Conservation (phyloP, 2,888 invertebrate genomes). For the Diaprepes abbreviatus region DNA sequence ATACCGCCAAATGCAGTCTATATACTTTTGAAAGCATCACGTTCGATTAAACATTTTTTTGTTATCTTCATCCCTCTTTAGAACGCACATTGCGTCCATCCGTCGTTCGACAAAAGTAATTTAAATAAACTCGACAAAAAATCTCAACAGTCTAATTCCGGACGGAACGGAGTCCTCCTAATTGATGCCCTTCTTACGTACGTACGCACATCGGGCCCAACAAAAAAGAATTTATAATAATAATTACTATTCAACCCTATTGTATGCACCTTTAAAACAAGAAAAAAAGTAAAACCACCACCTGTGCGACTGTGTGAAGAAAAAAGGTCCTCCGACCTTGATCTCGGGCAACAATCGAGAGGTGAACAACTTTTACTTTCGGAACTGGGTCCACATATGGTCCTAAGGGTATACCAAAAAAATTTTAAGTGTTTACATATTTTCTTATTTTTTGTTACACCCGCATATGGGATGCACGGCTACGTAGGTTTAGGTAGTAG, state of each 20-base stretch:
- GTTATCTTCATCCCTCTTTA: conserved; percentile 31
- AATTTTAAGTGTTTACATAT: conserved; percentile 40
- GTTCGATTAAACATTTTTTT: conserved; percentile 43
- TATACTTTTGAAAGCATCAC: conserved; percentile 38
- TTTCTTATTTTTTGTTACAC: conserved; percentile 37
- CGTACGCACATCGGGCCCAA: conserved; percentile 31
- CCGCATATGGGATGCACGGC: conserved; percentile 21
- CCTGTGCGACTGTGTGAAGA: conserved; percentile 36
- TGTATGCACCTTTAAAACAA: conserved; percentile 49
- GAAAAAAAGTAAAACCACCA: conserved; percentile 46
- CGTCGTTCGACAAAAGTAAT: conserved; percentile 42
- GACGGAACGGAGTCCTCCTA: conserved; percentile 36
- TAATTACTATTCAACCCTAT: conserved; percentile 48
- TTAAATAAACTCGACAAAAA: conserved; percentile 48
- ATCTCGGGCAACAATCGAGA: conserved; percentile 25
- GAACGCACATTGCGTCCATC: conserved; percentile 48
- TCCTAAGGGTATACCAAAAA: conserved; percentile 21
- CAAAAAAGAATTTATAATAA: conserved; percentile 47
- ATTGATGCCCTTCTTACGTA: conserved; percentile 43
- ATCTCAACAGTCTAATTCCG: conserved; percentile 48
- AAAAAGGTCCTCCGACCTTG: conserved; percentile 46
- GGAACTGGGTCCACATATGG: conserved; percentile 36
- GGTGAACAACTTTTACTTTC: conserved; percentile 45
- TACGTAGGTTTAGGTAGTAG: conserved; percentile 33
- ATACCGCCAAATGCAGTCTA: conserved; percentile 27